These are phyloP conservation scores for Pristionchus arcanus DNA, from an alignment of 2,888 invertebrate species.

Conservation along the genomic window DNA sequence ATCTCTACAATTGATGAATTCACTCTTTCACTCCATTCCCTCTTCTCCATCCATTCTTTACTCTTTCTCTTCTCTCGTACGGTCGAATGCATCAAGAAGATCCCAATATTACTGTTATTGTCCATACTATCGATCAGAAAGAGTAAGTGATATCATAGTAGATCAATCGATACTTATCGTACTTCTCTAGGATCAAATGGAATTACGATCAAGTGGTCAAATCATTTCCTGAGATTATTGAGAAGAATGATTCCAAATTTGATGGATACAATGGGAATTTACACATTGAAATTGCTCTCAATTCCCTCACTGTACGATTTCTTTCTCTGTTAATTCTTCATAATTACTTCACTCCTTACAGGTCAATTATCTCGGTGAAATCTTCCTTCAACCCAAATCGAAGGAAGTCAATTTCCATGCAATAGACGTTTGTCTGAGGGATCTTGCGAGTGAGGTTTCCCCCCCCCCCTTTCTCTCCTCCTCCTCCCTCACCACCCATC, in stretches of 20 bases:
- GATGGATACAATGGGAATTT: slow-evolving; percentile 48
- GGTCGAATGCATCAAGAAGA: slow-evolving; percentile 31
- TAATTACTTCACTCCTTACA: not conserved
- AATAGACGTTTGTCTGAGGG: slow-evolving; percentile 42
- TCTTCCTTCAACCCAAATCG: not conserved
- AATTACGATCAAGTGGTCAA: slow-evolving; percentile 9
- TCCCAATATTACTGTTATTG: not conserved
- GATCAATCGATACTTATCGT: not conserved
- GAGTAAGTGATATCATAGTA: not conserved
- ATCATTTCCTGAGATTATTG: slow-evolving; percentile 26
- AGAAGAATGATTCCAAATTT: not conserved
- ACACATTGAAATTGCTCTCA: not conserved
- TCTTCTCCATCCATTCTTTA: not conserved
- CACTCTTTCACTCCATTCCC: slow-evolving; percentile 5
- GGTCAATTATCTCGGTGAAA: slow-evolving; percentile 21
- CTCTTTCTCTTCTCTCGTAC: slow-evolving; percentile 21
- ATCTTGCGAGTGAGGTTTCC: not conserved
- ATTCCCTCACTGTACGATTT: not conserved
- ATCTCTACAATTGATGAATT: not conserved
- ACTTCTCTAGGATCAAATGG: slow-evolving; percentile 19
- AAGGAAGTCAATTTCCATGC: slow-evolving; percentile 48
- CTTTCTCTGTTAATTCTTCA: not conserved
- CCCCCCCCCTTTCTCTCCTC: not conserved
- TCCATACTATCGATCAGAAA: slow-evolving; percentile 25
- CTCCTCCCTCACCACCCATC: not conserved